Evolutionary conservation across 2,888 invertebrate species (phyloP).

Genomic region (Rotaria socialis): DNA sequence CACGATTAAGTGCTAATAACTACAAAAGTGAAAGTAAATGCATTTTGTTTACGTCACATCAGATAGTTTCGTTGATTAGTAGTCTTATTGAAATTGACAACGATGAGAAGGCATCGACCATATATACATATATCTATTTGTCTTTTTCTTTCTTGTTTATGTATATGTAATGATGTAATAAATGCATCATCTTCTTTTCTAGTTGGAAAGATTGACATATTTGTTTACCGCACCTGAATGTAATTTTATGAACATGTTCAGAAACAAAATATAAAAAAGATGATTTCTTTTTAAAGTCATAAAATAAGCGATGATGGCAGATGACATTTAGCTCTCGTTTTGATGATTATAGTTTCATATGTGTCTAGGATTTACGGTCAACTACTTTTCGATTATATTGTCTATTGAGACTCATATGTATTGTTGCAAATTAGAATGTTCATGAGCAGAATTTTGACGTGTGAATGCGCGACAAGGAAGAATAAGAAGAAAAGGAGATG

Average conservation of each 20-base stretch:
- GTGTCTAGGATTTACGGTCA: background rate
- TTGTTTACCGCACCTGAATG: background rate
- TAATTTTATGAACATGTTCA: background rate
- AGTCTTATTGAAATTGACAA: conserved; percentile 16
- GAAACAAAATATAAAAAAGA: background rate
- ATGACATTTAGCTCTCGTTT: background rate
- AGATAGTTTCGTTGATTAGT: conserved; percentile 11
- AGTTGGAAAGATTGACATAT: background rate
- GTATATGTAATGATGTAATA: background rate
- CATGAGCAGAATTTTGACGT: conserved; percentile 6
- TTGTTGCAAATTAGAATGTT: conserved; percentile 13
- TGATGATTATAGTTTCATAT: background rate
- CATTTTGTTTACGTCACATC: background rate
- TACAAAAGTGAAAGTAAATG: background rate
- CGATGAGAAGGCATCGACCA: conserved; percentile 26
- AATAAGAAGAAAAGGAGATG: background rate
- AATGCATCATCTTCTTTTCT: background rate
- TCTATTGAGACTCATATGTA: background rate
- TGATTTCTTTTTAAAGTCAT: background rate
- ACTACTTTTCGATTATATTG: background rate
- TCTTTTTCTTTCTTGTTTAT: background rate
- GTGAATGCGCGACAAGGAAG: background rate
- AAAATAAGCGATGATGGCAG: background rate
- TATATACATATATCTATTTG: background rate
- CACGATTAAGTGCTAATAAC: background rate